Base-by-base conservation (phyloP, 2,113 vertebrate genomes). In the Salvelinus namaycush region DNA sequence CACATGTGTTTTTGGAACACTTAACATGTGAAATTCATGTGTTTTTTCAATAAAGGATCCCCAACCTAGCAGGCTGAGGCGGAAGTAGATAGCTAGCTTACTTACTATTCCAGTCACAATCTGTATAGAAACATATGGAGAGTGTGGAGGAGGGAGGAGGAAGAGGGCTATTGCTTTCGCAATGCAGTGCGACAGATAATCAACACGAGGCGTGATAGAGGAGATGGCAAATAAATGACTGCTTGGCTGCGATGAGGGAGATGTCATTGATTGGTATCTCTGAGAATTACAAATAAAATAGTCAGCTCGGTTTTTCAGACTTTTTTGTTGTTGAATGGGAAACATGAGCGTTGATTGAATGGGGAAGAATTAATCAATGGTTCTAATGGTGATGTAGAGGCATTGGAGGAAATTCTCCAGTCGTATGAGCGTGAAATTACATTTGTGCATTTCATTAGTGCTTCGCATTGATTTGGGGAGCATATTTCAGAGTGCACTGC, bases 31-130 rank as follows among this genome's bases (percentile, higher is more conserved):
- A 34, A 34, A 34, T 34, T 44, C 39, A 44, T 44, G 34, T 34
- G 39, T 9, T 44, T 11, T 44, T 44, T 34, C 6, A 7, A 34
- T 34, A 34, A 34, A 34, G 34, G 6, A 11, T 59, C 51, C 54
- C 5, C 51, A 59, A 31, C 79, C 78, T 76, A 83, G 80, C 84
- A 79, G 80, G 76, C 76, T 1, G n/a, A 16, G 8, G 59, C 5
- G 1, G 18, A 62, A n/a, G 59, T 22, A 54, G 51, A 3, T 54
- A 24, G n/a, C 51, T 68, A 83, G 75, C 80, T 87, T 91, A 84
- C 88, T 92, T 91, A 77, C 79, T 92, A 92, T 92, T 89, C 91
- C 49, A 27, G 78, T 89, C 89, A 79, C 83, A 84, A 83, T 80
- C 57, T 49, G 64, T 80, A 79, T 44, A 44, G 39, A 44, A 82